phyloP scores from a whole-genome alignment of 2,888 invertebrate genomes.

The Agriopis marginaria region DNA sequence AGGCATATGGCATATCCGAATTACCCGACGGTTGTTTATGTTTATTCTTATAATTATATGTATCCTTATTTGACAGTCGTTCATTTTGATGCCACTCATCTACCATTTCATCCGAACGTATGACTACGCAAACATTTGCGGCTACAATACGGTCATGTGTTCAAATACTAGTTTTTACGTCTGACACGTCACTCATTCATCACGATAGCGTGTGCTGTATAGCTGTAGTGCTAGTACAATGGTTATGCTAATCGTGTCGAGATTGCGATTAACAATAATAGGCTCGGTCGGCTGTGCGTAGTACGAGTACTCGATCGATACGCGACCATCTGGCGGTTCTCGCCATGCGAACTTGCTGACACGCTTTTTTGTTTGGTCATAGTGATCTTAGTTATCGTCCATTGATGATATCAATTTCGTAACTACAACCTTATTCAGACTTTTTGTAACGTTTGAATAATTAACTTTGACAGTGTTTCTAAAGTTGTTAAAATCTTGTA shows the following conservation, averaged over 20 bases:
- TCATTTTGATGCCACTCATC: constrained; percentile 23
- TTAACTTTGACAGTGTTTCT: too few species aligned
- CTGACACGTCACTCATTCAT: constrained; percentile 68
- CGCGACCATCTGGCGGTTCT: constrained; percentile 69
- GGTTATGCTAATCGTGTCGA: constrained; percentile 79
- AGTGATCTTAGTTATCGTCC: background rate
- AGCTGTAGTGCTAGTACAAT: constrained; percentile 66
- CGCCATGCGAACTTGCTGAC: constrained; percentile 24
- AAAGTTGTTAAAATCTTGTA: too few species aligned
- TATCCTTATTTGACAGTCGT: constrained; percentile 11
- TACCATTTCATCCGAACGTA: constrained; percentile 11
- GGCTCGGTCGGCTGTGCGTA: constrained; percentile 58
- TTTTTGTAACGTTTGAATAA: background rate
- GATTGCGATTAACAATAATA: constrained; percentile 79
- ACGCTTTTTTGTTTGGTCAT: constrained; percentile 8
- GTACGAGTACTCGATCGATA: constrained; percentile 67
- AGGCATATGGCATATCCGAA: background rate
- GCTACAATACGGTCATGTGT: constrained; percentile 20
- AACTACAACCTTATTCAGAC: background rate
- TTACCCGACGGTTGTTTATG: too few species aligned
- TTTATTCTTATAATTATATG: background rate
- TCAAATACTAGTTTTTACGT: constrained; percentile 41
- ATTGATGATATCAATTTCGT: background rate
- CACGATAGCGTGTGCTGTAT: constrained; percentile 54
- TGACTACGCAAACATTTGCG: constrained; percentile 20